Conservation (phyloP, 2,888 invertebrate genomes). For the Eucriotettix oculatus region DNA sequence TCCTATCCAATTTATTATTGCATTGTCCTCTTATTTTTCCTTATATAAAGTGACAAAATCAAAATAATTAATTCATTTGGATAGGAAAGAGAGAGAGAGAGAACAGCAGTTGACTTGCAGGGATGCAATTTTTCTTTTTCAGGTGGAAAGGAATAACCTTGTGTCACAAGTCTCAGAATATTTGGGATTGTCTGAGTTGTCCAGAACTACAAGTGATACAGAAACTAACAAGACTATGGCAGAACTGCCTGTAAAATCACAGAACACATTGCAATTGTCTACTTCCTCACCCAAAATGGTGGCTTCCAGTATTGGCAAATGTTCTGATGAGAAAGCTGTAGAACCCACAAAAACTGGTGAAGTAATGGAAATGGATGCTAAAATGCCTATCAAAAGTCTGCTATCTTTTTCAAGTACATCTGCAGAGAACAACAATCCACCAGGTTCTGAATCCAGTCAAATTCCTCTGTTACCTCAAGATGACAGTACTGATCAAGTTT, state of each 20-base stretch:
- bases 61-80: too few relatives aligned
- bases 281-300: not conserved
- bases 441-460: slow-evolving; percentile 8
- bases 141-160: not conserved
- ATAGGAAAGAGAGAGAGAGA: too few relatives aligned
- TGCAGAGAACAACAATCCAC: not conserved
- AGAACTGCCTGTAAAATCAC: not conserved
- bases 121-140: not conserved
- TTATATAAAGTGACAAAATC: too few relatives aligned
- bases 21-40: too few relatives aligned
- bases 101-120: too few relatives aligned
- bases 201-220: not conserved
- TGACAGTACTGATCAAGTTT: slow-evolving; percentile 33
- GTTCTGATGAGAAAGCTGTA: slow-evolving; percentile 15
- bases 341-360: not conserved
- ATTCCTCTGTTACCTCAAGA: slow-evolving; percentile 21
- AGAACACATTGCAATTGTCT: not conserved
- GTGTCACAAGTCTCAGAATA: not conserved
- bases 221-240: not conserved
- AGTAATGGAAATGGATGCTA: not conserved
- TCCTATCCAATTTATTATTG: too few relatives aligned
- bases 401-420: not conserved
- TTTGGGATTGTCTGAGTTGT: not conserved
- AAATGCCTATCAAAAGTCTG: not conserved
- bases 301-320: not conserved